Conservation (phyloP, 1,140 invertebrate genomes). For the Lerema accius region DNA sequence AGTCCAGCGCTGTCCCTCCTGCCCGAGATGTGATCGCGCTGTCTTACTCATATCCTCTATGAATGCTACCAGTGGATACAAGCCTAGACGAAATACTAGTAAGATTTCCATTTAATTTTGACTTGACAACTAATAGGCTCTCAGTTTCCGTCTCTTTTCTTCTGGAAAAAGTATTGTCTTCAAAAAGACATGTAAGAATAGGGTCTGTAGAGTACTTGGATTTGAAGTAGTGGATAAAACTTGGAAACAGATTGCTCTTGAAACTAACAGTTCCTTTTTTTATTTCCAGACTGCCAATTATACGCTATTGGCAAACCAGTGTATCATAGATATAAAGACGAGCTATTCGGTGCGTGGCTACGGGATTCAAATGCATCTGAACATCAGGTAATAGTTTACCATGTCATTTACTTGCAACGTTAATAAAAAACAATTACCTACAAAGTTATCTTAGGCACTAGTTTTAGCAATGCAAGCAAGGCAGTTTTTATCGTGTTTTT, state of each 20-base stretch:
- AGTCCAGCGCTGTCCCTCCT: slow-evolving; percentile 84
- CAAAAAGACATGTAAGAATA: too few species aligned
- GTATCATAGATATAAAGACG: slow-evolving; percentile 90
- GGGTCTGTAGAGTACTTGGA: too few species aligned
- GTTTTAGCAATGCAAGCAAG: too few species aligned
- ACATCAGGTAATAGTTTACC: slow-evolving; percentile 65
- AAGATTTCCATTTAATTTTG: slow-evolving; percentile 40
- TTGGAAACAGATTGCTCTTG: too few species aligned
- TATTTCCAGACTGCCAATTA: slow-evolving; percentile 90
- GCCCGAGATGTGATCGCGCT: slow-evolving; percentile 84
- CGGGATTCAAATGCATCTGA: slow-evolving; percentile 88
- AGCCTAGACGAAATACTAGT: slow-evolving; percentile 68
- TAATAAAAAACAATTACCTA: too few species aligned
- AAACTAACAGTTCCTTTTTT: slow-evolving; percentile 12
- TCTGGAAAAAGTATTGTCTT: too few species aligned
- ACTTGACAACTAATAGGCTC: too few species aligned
- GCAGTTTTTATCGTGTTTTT: too few species aligned
- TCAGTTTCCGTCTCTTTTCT: too few species aligned
- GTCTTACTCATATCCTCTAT: slow-evolving; percentile 64
- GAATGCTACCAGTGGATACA: slow-evolving; percentile 57
- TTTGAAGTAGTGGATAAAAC: too few species aligned
- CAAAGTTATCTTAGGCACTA: too few species aligned
- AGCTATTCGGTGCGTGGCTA: slow-evolving; percentile 93
- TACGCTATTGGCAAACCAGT: slow-evolving; percentile 96
- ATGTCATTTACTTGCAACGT: too few species aligned